These are phyloP conservation scores for Epizoanthus fatuus DNA, from an alignment of 92 coral and sea anemone species.

Conservation along the genomic window DNA sequence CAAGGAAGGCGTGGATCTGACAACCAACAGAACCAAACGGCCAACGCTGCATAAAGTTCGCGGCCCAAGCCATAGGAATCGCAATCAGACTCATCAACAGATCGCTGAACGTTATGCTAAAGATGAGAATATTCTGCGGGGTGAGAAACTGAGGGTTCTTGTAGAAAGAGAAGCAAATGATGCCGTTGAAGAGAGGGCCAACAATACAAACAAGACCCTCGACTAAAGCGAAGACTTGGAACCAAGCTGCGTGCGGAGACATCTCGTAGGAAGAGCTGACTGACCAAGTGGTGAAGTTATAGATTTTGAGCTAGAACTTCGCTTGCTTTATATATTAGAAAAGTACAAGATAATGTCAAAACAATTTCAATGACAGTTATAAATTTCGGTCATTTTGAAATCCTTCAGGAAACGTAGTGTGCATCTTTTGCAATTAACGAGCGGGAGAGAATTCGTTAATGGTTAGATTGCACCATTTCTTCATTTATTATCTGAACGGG, in stretches of 20 bases:
- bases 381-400: no score
- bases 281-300: no score
- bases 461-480: no score
- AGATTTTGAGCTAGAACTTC: no score
- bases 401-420: no score
- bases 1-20: constrained; percentile 74
- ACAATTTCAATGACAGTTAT: no score
- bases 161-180: constrained; percentile 49
- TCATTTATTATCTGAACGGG: no score
- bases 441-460: no score
- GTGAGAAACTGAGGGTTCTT: constrained; percentile 57
- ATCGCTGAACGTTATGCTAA: constrained; percentile 67
- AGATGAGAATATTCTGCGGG: constrained; percentile 58
- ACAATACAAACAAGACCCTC: constrained; percentile 56
- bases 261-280: neutral
- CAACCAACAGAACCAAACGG: constrained; percentile 65
- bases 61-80: constrained; percentile 66
- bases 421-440: no score
- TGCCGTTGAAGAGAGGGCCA: constrained; percentile 62
- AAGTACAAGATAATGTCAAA: no score
- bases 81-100: constrained; percentile 60
- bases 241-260: constrained; percentile 20
- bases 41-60: constrained; percentile 58
- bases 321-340: no score
- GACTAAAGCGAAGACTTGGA: constrained; percentile 27